These are phyloP conservation scores for Dilophus febrilis DNA, from an alignment of 2,888 invertebrate genomes.

Conservation along the genomic window DNA sequence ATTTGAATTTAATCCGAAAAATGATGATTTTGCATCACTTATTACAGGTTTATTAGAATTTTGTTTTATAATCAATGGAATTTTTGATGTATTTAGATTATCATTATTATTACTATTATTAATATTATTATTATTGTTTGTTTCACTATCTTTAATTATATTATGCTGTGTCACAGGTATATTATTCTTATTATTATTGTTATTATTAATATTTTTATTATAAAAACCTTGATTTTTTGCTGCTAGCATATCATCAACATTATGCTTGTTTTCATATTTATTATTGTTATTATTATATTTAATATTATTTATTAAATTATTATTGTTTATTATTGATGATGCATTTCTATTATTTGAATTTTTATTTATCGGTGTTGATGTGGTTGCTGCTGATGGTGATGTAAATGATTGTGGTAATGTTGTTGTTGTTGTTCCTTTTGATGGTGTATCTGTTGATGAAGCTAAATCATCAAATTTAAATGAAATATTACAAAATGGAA, in stretches of 20 bases:
- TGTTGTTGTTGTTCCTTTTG: slow-evolving; percentile 1
- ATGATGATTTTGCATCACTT: slow-evolving; percentile 29
- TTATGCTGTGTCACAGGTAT: too few species aligned
- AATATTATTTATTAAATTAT: neutral
- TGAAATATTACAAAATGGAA: slow-evolving; percentile 9
- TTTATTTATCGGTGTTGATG: neutral
- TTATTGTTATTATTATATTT: too few species aligned
- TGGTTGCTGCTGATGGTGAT: slow-evolving; percentile 1
- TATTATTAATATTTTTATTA: too few species aligned
- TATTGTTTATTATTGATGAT: neutral
- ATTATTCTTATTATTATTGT: too few species aligned
- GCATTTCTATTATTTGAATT: too few species aligned
- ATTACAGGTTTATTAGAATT: slow-evolving; percentile 21
- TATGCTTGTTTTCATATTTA: too few species aligned
- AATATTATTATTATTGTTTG: neutral
- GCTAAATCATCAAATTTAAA: slow-evolving; percentile 9
- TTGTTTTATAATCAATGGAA: neutral
- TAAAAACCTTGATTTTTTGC: too few species aligned
- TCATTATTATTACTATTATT: slow-evolving; percentile 1
- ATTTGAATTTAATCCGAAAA: slow-evolving; percentile 19
- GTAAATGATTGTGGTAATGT: too few species aligned
- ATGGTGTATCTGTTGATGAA: neutral
- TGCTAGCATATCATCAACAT: too few species aligned
- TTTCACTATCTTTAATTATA: neutral
- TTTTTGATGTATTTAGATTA: neutral